Evolutionary conservation across 2,113 vertebrate genomes (phyloP), one percentile per base, ranked within the genome.

Genomic region (Melanostigma gelatinosum): DNA sequence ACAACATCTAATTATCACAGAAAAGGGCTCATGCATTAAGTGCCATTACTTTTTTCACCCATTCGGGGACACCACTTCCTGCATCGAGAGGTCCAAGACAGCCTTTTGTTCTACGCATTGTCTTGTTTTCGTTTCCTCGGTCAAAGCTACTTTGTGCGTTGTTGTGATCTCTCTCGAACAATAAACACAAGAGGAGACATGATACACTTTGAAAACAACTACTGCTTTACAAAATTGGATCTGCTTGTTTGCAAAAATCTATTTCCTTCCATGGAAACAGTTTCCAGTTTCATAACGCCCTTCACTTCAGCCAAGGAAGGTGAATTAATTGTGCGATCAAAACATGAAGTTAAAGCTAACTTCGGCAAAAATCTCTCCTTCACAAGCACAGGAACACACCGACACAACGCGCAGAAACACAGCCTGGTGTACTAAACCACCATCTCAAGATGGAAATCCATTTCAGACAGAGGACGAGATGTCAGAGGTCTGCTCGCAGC

Each of bases 1-100:
- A 70, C 70, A 74, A 48, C 67, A 58, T 73, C 68, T 84, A 91
- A 90, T 94, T 89, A 89, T 87, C 73, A 85, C 80, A 79, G 24
- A 85, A 87, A 91, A 86, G 77, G 60, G 36, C 57, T 57, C 81
- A 71, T n/a, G 83, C 15, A 50, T 83, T 72, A 72, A 72, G 69
- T 52, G 8, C 54, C 79, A 66, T 70, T 72, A 58, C 78, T 72
- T 75, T 71, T 62, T 70, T 69, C 38, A 40, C 36, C 44, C 24
- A 72, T 60, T 76, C 73, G 68, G 38, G 54, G 75, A 48, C 38
- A 75, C 36, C 34, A 34, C 46, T 89, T 66, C 76, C 50, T n/a
- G 57, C 67, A 34, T 34, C 0, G 68, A 62, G 52, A 70, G 60
- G 55, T 79, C 36, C 64, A 36, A 78, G 24, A 60, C 60, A 75